Evolutionary conservation across 2,888 invertebrate species (phyloP), one percentile per base, ranked within the genome.

Genomic region (Lobophora halterata): DNA sequence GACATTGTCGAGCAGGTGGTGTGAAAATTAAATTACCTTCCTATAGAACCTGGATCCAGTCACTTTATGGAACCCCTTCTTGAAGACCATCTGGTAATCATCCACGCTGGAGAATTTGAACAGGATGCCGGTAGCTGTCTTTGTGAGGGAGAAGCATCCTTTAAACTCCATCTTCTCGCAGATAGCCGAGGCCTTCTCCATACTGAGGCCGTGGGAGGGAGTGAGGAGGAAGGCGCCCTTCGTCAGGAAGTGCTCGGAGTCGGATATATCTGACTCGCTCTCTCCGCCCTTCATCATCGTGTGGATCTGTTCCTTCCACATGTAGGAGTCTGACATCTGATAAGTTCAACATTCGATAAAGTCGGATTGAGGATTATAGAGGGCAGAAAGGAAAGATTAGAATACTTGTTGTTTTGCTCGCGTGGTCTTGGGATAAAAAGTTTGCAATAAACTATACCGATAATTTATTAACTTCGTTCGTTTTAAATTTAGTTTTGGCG

Each of bases 101-200:
- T 95, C 95, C 52, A 94, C 93, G 77, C 93, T 93, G 58, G 94
- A 94, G 82, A 95, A 95, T 81, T 95, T 95, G 88, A 95, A 95
- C 49, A 95, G 90, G 65, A 95, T 95, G 38, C 95, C 95, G 24
- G 95, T 95, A 30, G 95, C 95, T 1, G 95, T 95, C 88, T 95
- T 95, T 49, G 95, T 95, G 58, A 95, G 88, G 55, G 94, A 94
- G 85, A 95, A 95, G 64, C 94, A 93, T 33, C 95, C 95, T 42
- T 93, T 92, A 82, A 95, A 95, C 82, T 93, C 94, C 91, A 95
- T 93, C 77, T 95, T 95, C 88, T 95, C 95, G 83, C 95, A 95
- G 65, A 95, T 94, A 58, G 93, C 89, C 21, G 94, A 93, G 1
- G 95, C 95, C 55, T 95, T 94, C 80, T 95, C 95, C 90, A 95